A percentile compares a stretch with the other conserved stretches of the same genome.
Evolutionary conservation across 2,797 vertebrate genomes (phyloP).

Genomic region (Oryzias dopingdopingensis): DNA sequence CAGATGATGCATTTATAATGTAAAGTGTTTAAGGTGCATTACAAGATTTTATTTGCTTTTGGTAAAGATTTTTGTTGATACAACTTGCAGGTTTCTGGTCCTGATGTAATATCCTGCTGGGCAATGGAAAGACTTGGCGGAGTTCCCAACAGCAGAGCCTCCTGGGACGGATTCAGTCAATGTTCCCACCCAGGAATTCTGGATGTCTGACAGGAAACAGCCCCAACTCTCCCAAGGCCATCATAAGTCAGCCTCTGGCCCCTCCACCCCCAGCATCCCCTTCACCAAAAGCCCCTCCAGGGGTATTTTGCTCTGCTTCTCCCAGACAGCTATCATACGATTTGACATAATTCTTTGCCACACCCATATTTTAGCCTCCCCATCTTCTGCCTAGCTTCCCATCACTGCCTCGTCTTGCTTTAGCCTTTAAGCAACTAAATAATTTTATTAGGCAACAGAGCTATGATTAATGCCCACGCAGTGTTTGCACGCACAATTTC

Average conservation of each 20-base stretch:
- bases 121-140: constrained; percentile 66
- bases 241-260: constrained; percentile 60
- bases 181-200: constrained; percentile 82
- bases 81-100: constrained; percentile 61
- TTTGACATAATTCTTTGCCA: constrained; percentile 54
- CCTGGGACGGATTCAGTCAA: constrained; percentile 72
- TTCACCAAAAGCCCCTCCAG: constrained; percentile 48
- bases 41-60: too few relatives aligned
- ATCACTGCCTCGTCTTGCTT: constrained; percentile 36
- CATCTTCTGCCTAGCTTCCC: constrained; percentile 48
- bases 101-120: constrained; percentile 74
- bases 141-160: constrained; percentile 66
- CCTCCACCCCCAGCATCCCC: constrained; percentile 48
- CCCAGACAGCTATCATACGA: constrained; percentile 51
- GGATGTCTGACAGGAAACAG: constrained; percentile 79
- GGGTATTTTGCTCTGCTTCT: constrained; percentile 50
- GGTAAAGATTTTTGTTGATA: constrained; percentile 35
- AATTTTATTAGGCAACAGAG: constrained; percentile 54
- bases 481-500: constrained; percentile 41
- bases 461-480: constrained; percentile 52
- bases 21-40: too few relatives aligned
- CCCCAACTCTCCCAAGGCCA: constrained; percentile 74
- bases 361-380: constrained; percentile 49
- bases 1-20: too few relatives aligned
- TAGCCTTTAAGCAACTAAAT: constrained; percentile 49